These are phyloP conservation scores for Aspidapion aeneum DNA, from an alignment of 2,888 invertebrate species.

Conservation along the genomic window DNA sequence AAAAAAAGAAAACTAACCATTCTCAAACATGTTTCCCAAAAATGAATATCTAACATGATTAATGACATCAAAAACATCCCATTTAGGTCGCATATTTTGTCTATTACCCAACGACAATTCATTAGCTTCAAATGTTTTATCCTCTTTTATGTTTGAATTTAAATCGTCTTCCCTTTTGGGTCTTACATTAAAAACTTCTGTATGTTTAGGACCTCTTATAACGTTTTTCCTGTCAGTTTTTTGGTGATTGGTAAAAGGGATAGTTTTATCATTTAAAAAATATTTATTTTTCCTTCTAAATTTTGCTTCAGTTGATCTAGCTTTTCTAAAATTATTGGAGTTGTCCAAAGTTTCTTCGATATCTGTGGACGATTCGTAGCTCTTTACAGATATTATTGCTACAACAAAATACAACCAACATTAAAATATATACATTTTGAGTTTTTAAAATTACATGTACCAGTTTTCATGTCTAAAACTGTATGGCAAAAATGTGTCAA, in stretches of 20 bases:
- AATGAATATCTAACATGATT: conserved; percentile 34
- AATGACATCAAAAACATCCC: conserved; percentile 34
- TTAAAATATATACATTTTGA: neutral
- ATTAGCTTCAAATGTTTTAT: neutral
- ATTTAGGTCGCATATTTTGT: conserved; percentile 5
- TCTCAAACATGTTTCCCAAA: conserved; percentile 34
- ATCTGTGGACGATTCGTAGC: neutral
- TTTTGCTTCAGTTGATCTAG: neutral
- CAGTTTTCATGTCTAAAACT: conserved; percentile 37
- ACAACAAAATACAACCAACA: neutral
- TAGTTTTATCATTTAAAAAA: neutral
- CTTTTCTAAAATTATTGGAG: neutral
- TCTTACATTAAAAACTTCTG: conserved; percentile 37
- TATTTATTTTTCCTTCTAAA: neutral
- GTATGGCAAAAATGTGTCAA: conserved; percentile 36
- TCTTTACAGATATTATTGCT: neutral
- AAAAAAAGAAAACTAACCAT: conserved; percentile 22
- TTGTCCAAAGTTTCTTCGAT: neutral
- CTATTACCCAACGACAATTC: no score
- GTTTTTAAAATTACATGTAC: conserved; percentile 16
- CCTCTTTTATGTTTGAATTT: neutral
- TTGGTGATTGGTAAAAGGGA: neutral
- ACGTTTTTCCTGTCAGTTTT: conserved; percentile 18
- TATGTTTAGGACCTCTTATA: conserved; percentile 33
- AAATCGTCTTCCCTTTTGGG: conserved; percentile 26